Evolutionary conservation across 2,797 vertebrate species (phyloP).

Genomic region (Acanthurus lineatus): DNA sequence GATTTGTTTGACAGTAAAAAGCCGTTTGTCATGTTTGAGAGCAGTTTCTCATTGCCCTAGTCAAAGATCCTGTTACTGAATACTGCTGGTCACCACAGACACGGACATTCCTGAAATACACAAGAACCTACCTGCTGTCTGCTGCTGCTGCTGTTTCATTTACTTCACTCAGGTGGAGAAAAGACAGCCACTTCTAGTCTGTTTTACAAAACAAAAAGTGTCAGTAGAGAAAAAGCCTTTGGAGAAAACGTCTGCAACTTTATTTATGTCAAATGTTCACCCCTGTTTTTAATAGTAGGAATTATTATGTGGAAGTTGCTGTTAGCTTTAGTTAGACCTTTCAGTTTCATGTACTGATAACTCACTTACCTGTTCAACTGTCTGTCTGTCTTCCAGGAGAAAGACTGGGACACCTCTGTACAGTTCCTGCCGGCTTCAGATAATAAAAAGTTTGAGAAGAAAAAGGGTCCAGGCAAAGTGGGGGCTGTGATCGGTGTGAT

Average conservation of each 20-base stretch:
- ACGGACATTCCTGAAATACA: conserved; percentile 46
- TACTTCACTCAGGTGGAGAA: background rate
- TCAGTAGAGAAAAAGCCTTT: background rate
- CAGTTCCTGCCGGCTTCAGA: conserved; percentile 93
- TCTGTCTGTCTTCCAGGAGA: conserved; percentile 77
- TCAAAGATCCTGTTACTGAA: background rate
- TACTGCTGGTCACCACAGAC: conserved; percentile 5
- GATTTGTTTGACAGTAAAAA: background rate
- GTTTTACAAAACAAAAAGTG: background rate
- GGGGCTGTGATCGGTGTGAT: conserved; percentile 79
- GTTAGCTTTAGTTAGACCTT: background rate
- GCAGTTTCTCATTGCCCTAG: background rate
- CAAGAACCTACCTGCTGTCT: conserved; percentile 37
- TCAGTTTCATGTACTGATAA: background rate
- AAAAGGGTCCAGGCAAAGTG: conserved; percentile 76
- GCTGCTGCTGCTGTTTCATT: conserved; percentile 26
- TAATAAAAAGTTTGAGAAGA: conserved; percentile 91
- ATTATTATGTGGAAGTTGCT: background rate
- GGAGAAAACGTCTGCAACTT: background rate
- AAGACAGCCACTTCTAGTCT: background rate
- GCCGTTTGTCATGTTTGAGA: background rate
- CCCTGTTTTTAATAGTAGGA: background rate
- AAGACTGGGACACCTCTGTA: conserved; percentile 83
- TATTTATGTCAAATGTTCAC: background rate
- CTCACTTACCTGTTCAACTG: background rate